Base-by-base conservation (phyloP, 2,797 vertebrate genomes). In the Macroramphosus scolopax region DNA sequence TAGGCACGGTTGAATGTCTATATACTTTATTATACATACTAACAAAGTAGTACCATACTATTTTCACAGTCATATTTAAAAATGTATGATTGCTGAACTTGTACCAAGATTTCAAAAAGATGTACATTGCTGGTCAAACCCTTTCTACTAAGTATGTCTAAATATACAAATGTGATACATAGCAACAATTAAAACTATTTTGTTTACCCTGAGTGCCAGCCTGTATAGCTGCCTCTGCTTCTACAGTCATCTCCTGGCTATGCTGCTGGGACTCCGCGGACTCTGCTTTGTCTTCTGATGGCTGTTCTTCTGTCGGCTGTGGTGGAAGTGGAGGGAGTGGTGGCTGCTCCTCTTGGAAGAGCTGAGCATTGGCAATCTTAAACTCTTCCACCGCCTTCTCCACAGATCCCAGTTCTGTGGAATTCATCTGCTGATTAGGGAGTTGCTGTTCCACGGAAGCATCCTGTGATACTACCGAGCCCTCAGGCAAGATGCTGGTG, bases 341-440 rank as follows among this genome's bases (percentile, higher is more conserved):
- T 0, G 79, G 71, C 30, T 81, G 68, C 49, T 79, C 74, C 2
- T 74, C 70, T 44, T 69, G 73, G 9, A 78, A 75, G 17, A 83
- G 63, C 40, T 80, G 73, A 25, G 75, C 62, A 44, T 28, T 84
- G 34, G 78, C 70, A 1, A 81, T 63, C 53, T 88, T 86, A 78
- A 80, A 75, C 25, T 88, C 83, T 50, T 90, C 87, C 35, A 81
- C 78, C 0, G 78, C 80, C 41, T 85, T 88, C 37, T 86, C 82
- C 51, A 82, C 81, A 36, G 72, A 77, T 15, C 64, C 77, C 46
- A 80, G 51, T 30, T 68, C 75, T 5, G 76, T 22, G n/a, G 75
- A 56, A 33, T 66, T 56, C 6, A 53, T 48, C 9, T 72, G 54
- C 41, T 70, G 53, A 0, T 41, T 10, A 2, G 47, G 33, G 34